A percentile compares a stretch with the other conserved stretches of the same genome.
phyloP scores from a whole-genome alignment of 2,888 invertebrate species.

The Bellardia bayeri region DNA sequence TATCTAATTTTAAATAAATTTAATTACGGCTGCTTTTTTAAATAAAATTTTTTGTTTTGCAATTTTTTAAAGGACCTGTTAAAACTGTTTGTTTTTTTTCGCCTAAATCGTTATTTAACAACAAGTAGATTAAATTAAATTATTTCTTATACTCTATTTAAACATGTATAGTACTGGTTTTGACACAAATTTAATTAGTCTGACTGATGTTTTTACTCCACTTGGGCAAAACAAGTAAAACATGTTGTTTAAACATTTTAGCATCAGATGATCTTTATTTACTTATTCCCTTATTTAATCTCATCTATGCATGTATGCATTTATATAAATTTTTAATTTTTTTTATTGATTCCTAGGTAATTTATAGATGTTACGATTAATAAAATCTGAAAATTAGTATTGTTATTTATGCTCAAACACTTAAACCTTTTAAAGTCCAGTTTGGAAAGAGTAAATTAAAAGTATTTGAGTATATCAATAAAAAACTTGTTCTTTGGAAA shows the following conservation, averaged over 20 bases:
- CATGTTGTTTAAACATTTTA: slow-evolving; percentile 48
- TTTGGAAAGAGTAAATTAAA: neutral
- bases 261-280: neutral
- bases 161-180: slow-evolving; percentile 45
- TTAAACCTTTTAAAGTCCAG: neutral
- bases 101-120: slow-evolving; percentile 40
- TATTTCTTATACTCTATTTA: slow-evolving; percentile 11
- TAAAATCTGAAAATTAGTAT: neutral
- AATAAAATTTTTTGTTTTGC: no score
- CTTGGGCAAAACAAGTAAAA: slow-evolving; percentile 27
- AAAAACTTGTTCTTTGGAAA: no score
- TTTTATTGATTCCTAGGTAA: neutral
- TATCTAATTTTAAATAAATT: slow-evolving; percentile 1
- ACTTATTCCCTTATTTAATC: no score
- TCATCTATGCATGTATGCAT: neutral
- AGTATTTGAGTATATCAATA: no score
- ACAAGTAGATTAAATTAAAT: slow-evolving; percentile 29
- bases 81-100: neutral
- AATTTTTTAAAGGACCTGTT: slow-evolving; percentile 41
- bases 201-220: neutral
- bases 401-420: neutral
- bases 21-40: neutral
- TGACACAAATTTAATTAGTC: slow-evolving; percentile 22
- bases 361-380: neutral
- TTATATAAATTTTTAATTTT: neutral